Percentiles rank a stretch among this genome's conserved stretches.
These are phyloP conservation scores for Odocoileus virginianus DNA, from an alignment of 2,113 vertebrate species.

Conservation along the genomic window DNA sequence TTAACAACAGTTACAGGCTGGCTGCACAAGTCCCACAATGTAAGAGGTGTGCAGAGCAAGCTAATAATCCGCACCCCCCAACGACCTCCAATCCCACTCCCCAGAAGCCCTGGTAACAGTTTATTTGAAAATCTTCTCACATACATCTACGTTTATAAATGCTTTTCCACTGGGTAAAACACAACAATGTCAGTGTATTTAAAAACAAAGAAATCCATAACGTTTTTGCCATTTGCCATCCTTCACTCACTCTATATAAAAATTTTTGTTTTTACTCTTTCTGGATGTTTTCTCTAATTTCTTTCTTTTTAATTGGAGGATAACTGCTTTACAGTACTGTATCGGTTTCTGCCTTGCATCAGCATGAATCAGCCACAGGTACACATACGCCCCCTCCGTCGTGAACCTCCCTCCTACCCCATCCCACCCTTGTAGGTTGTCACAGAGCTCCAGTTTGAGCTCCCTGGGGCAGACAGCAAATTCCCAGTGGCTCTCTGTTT, in stretches of 20 bases:
- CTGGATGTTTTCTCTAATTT: not conserved
- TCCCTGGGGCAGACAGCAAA: not conserved
- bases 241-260: not conserved
- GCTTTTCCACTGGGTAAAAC: not conserved
- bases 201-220: not conserved
- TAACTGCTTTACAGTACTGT: not conserved
- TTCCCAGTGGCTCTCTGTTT: not conserved
- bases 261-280: not conserved
- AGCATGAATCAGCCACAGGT: not conserved
- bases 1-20: not conserved
- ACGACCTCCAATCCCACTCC: not conserved
- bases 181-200: not conserved
- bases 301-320: not conserved
- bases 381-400: accelerated
- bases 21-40: not conserved
- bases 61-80: not conserved
- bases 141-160: not conserved
- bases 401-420: not conserved
- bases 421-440: not conserved
- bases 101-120: not conserved
- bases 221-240: not conserved
- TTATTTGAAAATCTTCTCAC: not conserved
- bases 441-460: not conserved
- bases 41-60: not conserved
- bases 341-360: not conserved